Conservation (phyloP, 2,888 invertebrate species). For the Biston betularia region DNA sequence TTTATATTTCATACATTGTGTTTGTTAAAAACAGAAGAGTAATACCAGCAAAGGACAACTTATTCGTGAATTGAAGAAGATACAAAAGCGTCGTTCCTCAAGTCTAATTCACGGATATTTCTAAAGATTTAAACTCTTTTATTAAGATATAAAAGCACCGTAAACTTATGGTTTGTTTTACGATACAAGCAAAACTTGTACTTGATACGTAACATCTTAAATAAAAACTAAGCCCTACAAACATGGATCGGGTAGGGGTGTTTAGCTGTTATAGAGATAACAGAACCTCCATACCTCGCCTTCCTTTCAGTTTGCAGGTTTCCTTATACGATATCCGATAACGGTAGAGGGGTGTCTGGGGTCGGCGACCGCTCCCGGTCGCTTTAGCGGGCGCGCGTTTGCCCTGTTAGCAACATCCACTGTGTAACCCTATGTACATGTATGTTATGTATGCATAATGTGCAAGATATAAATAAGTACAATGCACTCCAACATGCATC, state of each 20-base stretch:
- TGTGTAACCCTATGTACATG: constrained; percentile 9
- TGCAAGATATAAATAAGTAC: background rate
- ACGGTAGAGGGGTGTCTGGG: constrained; percentile 75
- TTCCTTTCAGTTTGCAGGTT: constrained; percentile 64
- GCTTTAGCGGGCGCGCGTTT: constrained; percentile 51
- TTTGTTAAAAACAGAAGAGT: background rate
- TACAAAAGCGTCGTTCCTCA: too few species aligned
- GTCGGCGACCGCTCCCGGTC: constrained; percentile 73
- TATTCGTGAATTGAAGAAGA: too few species aligned
- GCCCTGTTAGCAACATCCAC: constrained; percentile 35
- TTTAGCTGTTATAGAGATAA: constrained; percentile 21
- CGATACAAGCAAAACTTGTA: background rate
- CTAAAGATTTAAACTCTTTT: too few species aligned
- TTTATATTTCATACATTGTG: background rate
- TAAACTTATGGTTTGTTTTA: background rate
- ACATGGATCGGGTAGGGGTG: constrained; percentile 11
- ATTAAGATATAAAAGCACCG: too few species aligned
- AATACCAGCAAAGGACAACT: background rate
- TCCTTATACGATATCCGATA: constrained; percentile 76
- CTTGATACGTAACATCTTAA: background rate
- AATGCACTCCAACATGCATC: background rate
- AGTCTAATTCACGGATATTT: too few species aligned
- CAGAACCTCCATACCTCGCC: constrained; percentile 13
- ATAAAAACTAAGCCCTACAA: constrained; percentile 12
- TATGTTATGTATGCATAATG: background rate